Evolutionary conservation across 2,888 invertebrate genomes (phyloP), one percentile per base, ranked within the genome.

Genomic region (Cataglyphis livida): DNA sequence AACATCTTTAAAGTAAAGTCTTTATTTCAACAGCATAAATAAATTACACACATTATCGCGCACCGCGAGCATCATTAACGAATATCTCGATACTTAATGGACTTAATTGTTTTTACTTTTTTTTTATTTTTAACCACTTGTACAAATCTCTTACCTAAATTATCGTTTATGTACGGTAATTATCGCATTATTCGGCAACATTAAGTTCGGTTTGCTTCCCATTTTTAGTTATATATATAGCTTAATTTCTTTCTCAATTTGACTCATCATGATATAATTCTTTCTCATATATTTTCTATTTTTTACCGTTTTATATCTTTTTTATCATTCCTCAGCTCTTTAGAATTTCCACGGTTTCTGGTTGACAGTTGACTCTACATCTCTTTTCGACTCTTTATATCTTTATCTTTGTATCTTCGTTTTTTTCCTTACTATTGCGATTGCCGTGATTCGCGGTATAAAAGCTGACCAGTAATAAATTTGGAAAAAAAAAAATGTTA

Each of bases 121-220:
- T 81, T 62, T 64, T 54, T 21, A 35, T 41, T 35, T 75, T 48
- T 2, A 12, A 25, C 12, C 32, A 70, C 78, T 81, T 75, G 82
- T 82, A 66, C 62, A 87, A 87, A 89, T 88, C 78, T 83, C 74
- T 68, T 25, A 82, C 76, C 82, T 89, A 86, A 89, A 89, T 90
- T 89, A 88, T 82, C 73, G 62, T 64, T 66, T 68, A 81, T 90
- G 85, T 86, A 75, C 78, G 73, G 85, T 87, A 90, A 90, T 89
- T 90, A 90, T 83, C 85, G 44, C 74, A 89, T 83, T 75, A 86
- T 87, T 90, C 83, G 82, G 70, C 65, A 86, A 61, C 25, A 54
- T 54, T 54, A 70, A 44, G 44, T 44, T 57, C n/a, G 78, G 32
- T 82, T 83, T 84, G 71, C 82, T 76, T 62, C 32, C 41, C 32